Evolutionary conservation across 2,888 invertebrate genomes (phyloP), one percentile per base, ranked within the genome.

Genomic region (Morpho achilles): DNA sequence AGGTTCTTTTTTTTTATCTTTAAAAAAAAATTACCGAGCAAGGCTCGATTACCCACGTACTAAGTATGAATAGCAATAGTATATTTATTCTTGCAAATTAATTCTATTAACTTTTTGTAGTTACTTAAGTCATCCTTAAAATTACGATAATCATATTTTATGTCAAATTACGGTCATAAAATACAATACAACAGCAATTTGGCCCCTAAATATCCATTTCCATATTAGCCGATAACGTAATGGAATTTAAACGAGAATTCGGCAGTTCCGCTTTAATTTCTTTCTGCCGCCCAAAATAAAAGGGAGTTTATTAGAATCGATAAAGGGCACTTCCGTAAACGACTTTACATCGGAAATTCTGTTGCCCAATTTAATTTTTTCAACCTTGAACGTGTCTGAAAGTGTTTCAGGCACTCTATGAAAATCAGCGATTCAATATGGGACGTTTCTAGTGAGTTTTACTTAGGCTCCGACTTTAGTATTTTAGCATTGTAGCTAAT

Each of bases 221-320:
- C 50, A 56, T 61, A 58, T 53, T 53, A 56, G 43, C 50, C 49
- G 42, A 56, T 56, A 52, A 49, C 74, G 75, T 84, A 84, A 84
- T 84, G 84, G 83, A 84, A 84, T 84, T 84, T 83, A 83, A 84
- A 84, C 84, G 84, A 84, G 83, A 78, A 82, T 76, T 83, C 81
- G 56, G 71, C 75, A 77, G 74, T 82, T 75, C 73, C 72, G 66
- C 76, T 57, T 54, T 62, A 54, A 54, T 54, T 54, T 54, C 54
- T 48, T 54, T 54, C 48, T 48, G 42, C 47, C 54, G 54, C 16
- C 23, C 23, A 32, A 54, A 54, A 54, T 54, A 47, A 47, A 47
- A 48, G 54, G 47, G 47, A 54, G 54, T 54, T 54, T 54, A 54
- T 54, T 54, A 54, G 48, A 54, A 48, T 54, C 54, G 54, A 54